Percentiles rank a stretch among this genome's conserved stretches.
These are phyloP conservation scores for Halcyon leucocephala DNA, from an alignment of 2,797 vertebrate genomes.

Conservation along the genomic window DNA sequence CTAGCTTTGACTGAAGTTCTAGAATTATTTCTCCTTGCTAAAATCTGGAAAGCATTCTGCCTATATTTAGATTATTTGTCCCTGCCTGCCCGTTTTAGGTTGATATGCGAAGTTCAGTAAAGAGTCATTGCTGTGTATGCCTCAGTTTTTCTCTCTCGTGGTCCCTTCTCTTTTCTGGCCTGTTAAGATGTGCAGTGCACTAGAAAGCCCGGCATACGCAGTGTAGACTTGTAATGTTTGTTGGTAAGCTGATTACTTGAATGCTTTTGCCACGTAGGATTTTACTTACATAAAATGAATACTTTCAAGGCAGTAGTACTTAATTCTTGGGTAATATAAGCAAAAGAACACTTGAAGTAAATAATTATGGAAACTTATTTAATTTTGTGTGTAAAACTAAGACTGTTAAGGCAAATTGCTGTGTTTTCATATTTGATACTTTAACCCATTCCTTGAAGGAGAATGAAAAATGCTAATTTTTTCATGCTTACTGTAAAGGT, in stretches of 20 bases:
- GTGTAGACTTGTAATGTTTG: background rate
- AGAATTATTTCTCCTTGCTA: background rate
- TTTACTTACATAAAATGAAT: background rate
- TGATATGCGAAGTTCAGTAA: background rate
- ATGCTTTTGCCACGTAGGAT: background rate
- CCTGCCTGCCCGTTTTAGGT: background rate
- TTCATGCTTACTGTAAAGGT: background rate
- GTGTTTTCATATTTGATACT: background rate
- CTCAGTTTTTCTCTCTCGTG: background rate
- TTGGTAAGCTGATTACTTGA: background rate
- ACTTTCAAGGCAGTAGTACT: background rate
- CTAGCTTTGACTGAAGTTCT: background rate
- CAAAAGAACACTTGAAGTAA: background rate
- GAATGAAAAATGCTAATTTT: background rate
- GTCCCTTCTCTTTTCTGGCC: background rate
- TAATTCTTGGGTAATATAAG: background rate
- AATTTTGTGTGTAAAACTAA: background rate
- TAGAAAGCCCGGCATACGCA: background rate
- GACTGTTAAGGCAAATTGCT: background rate
- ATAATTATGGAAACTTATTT: background rate
- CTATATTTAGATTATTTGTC: background rate
- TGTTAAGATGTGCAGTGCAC: background rate
- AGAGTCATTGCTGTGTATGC: background rate
- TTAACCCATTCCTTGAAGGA: background rate
- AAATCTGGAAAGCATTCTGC: background rate